Evolutionary conservation across 2,797 vertebrate species (phyloP).

Genomic region (Halcyon chelicuti): DNA sequence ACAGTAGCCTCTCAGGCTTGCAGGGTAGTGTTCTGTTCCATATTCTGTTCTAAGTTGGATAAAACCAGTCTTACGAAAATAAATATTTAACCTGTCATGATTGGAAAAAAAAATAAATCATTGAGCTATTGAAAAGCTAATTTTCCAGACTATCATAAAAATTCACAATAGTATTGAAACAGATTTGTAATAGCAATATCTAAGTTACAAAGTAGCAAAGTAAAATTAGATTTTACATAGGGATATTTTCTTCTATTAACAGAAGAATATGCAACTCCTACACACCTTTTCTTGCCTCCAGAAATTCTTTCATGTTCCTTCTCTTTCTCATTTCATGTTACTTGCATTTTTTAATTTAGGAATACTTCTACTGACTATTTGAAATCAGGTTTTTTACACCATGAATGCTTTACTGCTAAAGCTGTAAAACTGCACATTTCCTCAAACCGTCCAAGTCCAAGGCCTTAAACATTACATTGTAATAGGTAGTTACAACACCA

Average conservation of each 20-base stretch:
- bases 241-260: conserved; percentile 14
- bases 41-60: not conserved
- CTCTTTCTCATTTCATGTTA: not conserved
- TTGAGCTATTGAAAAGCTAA: not conserved
- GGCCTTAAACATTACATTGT: not conserved
- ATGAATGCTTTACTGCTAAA: not conserved
- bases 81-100: not conserved
- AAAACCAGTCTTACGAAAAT: not conserved
- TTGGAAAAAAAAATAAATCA: not conserved
- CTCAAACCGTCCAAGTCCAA: not conserved
- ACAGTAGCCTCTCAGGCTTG: not conserved
- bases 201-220: not conserved
- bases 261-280: conserved; percentile 14
- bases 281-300: not conserved
- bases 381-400: not conserved
- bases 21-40: not conserved
- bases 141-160: conserved; percentile 9
- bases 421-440: not conserved
- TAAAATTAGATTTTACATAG: conserved; percentile 16
- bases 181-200: not conserved
- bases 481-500: not conserved
- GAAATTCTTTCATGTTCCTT: not conserved
- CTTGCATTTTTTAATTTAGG: not conserved
- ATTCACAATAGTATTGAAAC: not conserved
- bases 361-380: not conserved